Evolutionary conservation across 2,113 vertebrate genomes (phyloP).

Genomic region (Prolemur simus): DNA sequence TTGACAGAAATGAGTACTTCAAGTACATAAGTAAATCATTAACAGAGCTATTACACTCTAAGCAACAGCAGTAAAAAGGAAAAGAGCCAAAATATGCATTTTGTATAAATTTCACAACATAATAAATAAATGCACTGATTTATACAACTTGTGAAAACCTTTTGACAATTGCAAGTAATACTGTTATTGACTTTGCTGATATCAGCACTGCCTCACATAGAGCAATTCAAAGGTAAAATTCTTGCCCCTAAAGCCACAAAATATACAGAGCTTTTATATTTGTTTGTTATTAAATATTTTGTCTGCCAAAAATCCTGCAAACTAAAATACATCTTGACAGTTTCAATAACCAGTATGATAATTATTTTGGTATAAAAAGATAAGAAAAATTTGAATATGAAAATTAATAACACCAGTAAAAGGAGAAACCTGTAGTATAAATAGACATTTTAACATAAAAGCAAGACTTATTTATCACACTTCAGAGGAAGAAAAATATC

Average conservation of each 20-base stretch:
- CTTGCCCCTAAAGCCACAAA: conserved; percentile 65
- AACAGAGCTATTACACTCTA: conserved; percentile 72
- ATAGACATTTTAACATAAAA: conserved; percentile 56
- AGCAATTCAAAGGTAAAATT: conserved; percentile 62
- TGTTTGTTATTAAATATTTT: conserved; percentile 53
- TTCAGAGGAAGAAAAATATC: conserved; percentile 41
- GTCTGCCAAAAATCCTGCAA: conserved; percentile 66
- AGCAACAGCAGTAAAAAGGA: conserved; percentile 73
- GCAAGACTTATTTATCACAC: conserved; percentile 44
- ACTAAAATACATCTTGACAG: conserved; percentile 66
- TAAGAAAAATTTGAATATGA: conserved; percentile 65
- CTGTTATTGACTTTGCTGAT: conserved; percentile 28
- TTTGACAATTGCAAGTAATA: conserved; percentile 61
- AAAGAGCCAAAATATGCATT: conserved; percentile 73
- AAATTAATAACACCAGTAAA: conserved; percentile 66
- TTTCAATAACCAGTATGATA: conserved; percentile 66
- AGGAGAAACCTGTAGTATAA: conserved; percentile 59
- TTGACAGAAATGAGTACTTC: conserved; percentile 82
- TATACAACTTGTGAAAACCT: conserved; percentile 74
- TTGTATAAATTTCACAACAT: conserved; percentile 69
- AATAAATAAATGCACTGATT: conserved; percentile 79
- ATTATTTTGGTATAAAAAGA: conserved; percentile 66
- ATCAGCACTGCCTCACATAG: conserved; percentile 7
- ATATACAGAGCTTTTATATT: conserved; percentile 61
- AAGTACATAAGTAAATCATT: conserved; percentile 79